Base-by-base conservation (phyloP, 1,140 invertebrate genomes). In the Hestina assimilis region DNA sequence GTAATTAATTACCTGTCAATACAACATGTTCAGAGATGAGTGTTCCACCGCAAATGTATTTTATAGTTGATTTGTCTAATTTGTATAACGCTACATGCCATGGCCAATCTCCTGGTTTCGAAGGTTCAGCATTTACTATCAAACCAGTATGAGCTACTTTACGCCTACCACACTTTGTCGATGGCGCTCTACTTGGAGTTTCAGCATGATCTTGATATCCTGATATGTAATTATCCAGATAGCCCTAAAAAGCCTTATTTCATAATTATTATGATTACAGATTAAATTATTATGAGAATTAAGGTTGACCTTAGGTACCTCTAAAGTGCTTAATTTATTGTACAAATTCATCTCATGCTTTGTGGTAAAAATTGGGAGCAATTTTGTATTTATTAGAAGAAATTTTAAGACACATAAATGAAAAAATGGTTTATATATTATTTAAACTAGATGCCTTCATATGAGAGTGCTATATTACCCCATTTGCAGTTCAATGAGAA, bases 41-140 rank as follows among this genome's bases (percentile, higher is more conserved):
- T 4, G 74, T 79, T 6, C 78, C 82, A 19, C 78, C 82, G 50
- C 79, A 85, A 9, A 68, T 73, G 26, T 85, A 85, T 12, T 63
- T 67, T 11, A 72, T 40, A 0, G n/a, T 15, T 1, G 35, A 17
- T 0, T 92, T 90, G 20, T 94, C 92, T 64, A 95, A 91, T 67
- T 93, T 94, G 62, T 95, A 94, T 0, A 97, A 89, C 4, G 94
- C 93, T 1, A 92, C 93, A 71, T 96, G 92, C 95, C 95, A 97
- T 0, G 95, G 96, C 95, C 95, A 97, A 63, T 96, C 94, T 1
- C 94, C 94, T 5, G 92, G 91, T 3, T 68, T 72, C 0, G 77
- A 75, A 0, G 56, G 6, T 8, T 48, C 47, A 19, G 72, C 78
- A 11, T 69, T 72, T 3, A 72, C 66, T 17, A 81, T 77, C 9